Evolutionary conservation across 92 coral and sea anemone genomes (phyloP), one percentile per base, ranked within the genome.

Genomic region (Galaxea fascicularis): DNA sequence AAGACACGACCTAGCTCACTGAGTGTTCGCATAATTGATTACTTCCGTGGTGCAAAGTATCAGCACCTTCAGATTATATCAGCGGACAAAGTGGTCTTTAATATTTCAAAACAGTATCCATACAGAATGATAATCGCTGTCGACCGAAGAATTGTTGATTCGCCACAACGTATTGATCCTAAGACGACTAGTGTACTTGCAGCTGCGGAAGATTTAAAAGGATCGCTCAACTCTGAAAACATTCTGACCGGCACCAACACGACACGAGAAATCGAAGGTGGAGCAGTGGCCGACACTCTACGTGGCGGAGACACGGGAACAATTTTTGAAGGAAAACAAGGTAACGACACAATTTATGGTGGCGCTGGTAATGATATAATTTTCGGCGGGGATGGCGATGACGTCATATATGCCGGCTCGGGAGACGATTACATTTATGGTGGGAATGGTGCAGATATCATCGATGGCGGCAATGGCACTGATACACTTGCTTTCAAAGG

Each of bases 401-500:
- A n/a, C n/a, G n/a, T n/a, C n/a, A n/a, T n/a, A n/a, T n/a, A n/a
- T n/a, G n/a, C n/a, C n/a, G n/a, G n/a, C n/a, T n/a, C n/a, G n/a
- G n/a, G n/a, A n/a, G n/a, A n/a, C n/a, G n/a, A n/a, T n/a, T n/a
- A n/a, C n/a, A n/a, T n/a, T n/a, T n/a, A n/a, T n/a, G n/a, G n/a
- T n/a, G n/a, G n/a, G n/a, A n/a, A n/a, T n/a, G n/a, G n/a, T n/a
- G n/a, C n/a, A n/a, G n/a, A n/a, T n/a, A n/a, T n/a, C n/a, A n/a
- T n/a, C n/a, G n/a, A n/a, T n/a, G n/a, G n/a, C n/a, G n/a, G n/a
- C n/a, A n/a, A n/a, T n/a, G n/a, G n/a, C n/a, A n/a, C n/a, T n/a
- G n/a, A n/a, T n/a, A n/a, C 92, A 0, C 13, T 89, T 15, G n/a
- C 66, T 65, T 88, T 88, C 25, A 89, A 82, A 54, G 92, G 89